These are phyloP conservation scores for Bothrops jararaca DNA, from an alignment of 2,113 vertebrate genomes.

Conservation along the genomic window DNA sequence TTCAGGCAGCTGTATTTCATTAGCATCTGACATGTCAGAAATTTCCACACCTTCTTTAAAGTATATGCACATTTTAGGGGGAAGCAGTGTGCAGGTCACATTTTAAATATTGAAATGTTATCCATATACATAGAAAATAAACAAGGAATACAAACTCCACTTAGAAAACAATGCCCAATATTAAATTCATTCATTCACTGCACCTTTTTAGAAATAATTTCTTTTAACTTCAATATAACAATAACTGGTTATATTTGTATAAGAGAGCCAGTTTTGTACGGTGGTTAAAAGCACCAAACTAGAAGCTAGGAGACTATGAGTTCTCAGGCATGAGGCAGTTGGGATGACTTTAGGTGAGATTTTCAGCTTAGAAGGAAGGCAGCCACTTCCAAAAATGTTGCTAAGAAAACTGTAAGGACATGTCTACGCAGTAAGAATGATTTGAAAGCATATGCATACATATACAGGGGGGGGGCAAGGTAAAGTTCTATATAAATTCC, in stretches of 20 bases:
- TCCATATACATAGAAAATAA: background rate
- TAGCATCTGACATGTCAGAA: background rate
- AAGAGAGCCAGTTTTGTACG: background rate
- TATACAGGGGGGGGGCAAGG: no score
- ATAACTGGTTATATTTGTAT: background rate
- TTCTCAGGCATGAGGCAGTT: background rate
- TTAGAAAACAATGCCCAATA: background rate
- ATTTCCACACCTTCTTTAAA: background rate
- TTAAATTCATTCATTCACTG: background rate
- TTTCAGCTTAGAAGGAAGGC: background rate
- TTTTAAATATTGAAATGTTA: background rate
- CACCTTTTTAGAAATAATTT: background rate
- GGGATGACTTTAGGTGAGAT: background rate
- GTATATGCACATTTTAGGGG: background rate
- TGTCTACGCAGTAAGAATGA: background rate
- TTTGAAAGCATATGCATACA: background rate
- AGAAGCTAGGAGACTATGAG: background rate
- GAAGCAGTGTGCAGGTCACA: background rate
- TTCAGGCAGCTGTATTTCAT: background rate
- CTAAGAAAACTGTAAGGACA: background rate
- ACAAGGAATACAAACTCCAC: background rate
- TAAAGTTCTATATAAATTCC: background rate
- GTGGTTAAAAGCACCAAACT: background rate
- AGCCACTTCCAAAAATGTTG: background rate
- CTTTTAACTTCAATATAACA: background rate